Base-by-base conservation (phyloP, 1,140 invertebrate species). In the Lepidotrigona ventralis region DNA sequence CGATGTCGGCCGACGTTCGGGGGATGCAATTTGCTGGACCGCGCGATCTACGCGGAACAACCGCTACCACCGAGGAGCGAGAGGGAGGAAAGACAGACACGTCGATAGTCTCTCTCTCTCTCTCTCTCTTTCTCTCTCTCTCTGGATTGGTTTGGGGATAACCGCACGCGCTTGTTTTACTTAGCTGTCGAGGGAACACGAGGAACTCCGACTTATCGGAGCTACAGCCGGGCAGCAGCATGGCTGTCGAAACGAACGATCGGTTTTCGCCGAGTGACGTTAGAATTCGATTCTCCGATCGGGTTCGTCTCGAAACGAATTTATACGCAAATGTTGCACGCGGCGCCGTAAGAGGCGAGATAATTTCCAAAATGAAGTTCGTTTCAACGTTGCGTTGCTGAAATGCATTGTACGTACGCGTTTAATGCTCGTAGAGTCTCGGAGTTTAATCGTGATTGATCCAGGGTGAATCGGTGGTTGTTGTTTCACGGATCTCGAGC, bases 391-490 rank as follows among this genome's bases (percentile, higher is more conserved):
- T n/a, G 33, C 33, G 33, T 33, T 33, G 33, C 33, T 33, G 33
- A 33, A 33, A 33, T 33, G 33, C 1, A 33, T 33, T 33, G 33
- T 23, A 23, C 2, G 11, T 60, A 12, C 14, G 23, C 21, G 1
- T 1, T 8, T 63, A 56, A 56, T 73, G 79, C 86, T 87, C 83
- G 73, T 75, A 71, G 81, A 70, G 53, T 79, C 56, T 79, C 74
- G 29, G 74, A 56, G 33, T 60, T 83, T 83, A 79, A 87, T 87
- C 80, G 72, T 83, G 71, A 75, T 77, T 54, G 85, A 83, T 87
- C 64, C 58, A 56, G 26, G 64, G 53, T 17, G 46, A 56, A 66
- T 87, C 80, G 75, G 83, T 86, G 66, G 63, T 77, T 58, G 1
- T 4, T 46, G 21, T 51, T 26, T 39, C 39, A 39, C 39, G 4